These are phyloP conservation scores for Chloroceryle amazona DNA, from an alignment of 2,797 vertebrate genomes.

Conservation along the genomic window DNA sequence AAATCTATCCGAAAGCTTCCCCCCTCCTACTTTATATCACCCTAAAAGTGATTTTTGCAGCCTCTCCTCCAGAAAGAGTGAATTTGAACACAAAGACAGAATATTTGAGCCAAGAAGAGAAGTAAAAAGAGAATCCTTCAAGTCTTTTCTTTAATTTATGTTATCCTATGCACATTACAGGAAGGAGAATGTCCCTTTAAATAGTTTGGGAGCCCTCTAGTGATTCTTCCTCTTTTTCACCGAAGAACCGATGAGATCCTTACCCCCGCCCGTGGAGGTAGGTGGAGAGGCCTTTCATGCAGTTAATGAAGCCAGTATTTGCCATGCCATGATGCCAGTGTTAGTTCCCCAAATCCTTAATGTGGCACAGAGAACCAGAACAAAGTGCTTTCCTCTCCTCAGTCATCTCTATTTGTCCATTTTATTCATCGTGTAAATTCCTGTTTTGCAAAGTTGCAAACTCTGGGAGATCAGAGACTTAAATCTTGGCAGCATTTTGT, in stretches of 20 bases:
- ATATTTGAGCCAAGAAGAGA: constrained; percentile 60
- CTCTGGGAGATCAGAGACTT: neutral
- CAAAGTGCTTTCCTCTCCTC: neutral
- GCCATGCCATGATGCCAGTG: neutral
- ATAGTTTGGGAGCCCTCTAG: constrained; percentile 74
- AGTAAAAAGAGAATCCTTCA: constrained; percentile 64
- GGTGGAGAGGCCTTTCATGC: neutral
- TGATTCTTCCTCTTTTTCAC: constrained; percentile 50
- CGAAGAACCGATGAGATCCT: neutral
- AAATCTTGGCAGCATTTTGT: neutral
- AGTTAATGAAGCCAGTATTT: neutral
- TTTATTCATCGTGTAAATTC: neutral
- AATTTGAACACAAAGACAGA: constrained; percentile 71
- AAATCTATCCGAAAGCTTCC: constrained; percentile 66
- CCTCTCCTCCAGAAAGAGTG: constrained; percentile 69
- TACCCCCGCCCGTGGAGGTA: neutral
- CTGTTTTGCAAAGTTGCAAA: neutral
- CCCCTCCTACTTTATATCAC: constrained; percentile 73
- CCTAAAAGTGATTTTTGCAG: constrained; percentile 74
- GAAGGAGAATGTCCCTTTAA: constrained; percentile 70
- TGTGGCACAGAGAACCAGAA: neutral
- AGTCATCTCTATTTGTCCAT: neutral
- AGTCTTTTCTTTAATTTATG: constrained; percentile 37
- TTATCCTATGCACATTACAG: constrained; percentile 23
- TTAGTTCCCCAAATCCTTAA: neutral